These are phyloP conservation scores for Lycaon pictus DNA, from an alignment of 2,113 vertebrate genomes.

Conservation along the genomic window DNA sequence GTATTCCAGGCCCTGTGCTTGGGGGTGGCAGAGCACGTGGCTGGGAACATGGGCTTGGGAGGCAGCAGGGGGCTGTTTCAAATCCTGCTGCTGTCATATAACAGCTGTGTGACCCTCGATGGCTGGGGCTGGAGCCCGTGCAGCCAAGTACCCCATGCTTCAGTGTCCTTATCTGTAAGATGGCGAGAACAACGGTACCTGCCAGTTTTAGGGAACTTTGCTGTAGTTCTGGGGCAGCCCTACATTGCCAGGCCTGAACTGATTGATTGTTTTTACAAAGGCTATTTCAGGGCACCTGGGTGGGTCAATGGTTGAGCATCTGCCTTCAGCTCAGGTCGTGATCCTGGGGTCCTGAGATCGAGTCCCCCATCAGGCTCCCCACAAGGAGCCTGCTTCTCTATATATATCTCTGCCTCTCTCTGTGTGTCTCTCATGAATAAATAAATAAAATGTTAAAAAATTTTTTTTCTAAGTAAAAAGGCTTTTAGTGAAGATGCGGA, in stretches of 20 bases:
- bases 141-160: background rate
- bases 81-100: background rate
- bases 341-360: no score
- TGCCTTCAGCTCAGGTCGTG: no score
- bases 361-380: no score
- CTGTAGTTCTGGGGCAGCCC: background rate
- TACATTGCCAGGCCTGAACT: background rate
- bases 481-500: no score
- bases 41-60: no score
- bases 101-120: fast-evolving
- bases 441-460: no score
- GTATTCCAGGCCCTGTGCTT: background rate
- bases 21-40: fast-evolving
- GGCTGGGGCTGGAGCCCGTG: background rate
- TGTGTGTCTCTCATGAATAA: no score
- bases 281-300: no score
- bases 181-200: background rate
- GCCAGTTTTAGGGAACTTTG: background rate
- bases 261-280: background rate
- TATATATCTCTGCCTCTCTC: no score
- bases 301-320: no score
- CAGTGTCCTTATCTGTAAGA: background rate
- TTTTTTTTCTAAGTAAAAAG: background rate
- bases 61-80: background rate
- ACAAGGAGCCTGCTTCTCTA: no score